phyloP scores from a whole-genome alignment of 2,113 vertebrate genomes.

The Fukomys damarensis region DNA sequence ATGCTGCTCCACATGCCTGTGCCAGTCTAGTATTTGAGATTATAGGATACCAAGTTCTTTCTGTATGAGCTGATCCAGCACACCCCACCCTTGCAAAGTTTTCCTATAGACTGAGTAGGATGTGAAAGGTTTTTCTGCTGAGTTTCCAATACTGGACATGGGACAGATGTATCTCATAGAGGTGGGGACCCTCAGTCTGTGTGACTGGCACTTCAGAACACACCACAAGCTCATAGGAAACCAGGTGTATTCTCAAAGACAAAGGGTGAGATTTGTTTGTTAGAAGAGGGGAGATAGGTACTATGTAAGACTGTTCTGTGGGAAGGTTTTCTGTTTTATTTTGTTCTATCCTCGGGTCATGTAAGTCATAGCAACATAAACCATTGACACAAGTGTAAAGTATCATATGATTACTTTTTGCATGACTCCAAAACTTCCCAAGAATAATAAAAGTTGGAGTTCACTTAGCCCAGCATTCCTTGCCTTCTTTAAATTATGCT shows the following conservation, averaged over 20 bases:
- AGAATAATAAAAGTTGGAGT: constrained; percentile 28
- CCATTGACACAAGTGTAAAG: background rate
- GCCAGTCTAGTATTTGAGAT: background rate
- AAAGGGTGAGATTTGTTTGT: background rate
- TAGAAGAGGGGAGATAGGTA: too few species aligned
- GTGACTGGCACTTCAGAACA: background rate
- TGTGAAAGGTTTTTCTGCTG: background rate
- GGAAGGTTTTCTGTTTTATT: background rate
- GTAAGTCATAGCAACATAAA: background rate
- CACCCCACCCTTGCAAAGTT: rapidly evolving
- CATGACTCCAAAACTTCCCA: background rate
- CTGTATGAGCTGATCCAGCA: background rate
- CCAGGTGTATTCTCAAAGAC: background rate
- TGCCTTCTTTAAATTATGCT: background rate
- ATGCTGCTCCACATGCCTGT: rapidly evolving
- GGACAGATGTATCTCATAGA: background rate
- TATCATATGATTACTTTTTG: background rate
- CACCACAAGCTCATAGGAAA: background rate
- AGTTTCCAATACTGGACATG: background rate
- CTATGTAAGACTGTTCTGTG: background rate
- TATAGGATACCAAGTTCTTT: background rate
- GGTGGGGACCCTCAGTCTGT: rapidly evolving
- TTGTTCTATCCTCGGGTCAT: background rate
- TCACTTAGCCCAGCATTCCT: background rate
- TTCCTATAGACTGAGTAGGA: background rate